Evolutionary conservation across 2,888 invertebrate genomes (phyloP).

Genomic region (Drepanosiphum platanoidis): DNA sequence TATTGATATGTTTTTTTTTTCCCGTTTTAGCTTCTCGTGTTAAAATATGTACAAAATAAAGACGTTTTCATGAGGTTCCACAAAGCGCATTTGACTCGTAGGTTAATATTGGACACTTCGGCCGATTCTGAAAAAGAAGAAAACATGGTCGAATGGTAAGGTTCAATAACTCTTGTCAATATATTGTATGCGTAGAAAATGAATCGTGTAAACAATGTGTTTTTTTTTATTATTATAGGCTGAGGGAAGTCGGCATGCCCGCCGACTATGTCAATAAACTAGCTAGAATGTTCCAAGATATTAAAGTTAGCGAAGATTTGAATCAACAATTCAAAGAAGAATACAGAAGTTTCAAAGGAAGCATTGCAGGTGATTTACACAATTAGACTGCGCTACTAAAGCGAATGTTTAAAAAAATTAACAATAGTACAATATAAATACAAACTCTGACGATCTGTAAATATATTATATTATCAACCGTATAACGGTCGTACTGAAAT

Average conservation of each 20-base stretch:
- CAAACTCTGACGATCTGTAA: no score
- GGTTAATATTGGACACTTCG: slow-evolving; percentile 95
- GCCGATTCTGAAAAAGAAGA: slow-evolving; percentile 99
- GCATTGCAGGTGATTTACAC: slow-evolving; percentile 69
- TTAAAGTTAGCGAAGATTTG: slow-evolving; percentile 96
- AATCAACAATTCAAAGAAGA: slow-evolving; percentile 88
- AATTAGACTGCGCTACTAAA: no score
- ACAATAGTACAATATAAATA: no score
- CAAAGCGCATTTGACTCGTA: slow-evolving; percentile 95
- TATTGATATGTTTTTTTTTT: slow-evolving; percentile 54
- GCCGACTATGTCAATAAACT: slow-evolving; percentile 99
- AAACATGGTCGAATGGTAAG: slow-evolving; percentile 96
- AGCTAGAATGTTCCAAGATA: slow-evolving; percentile 97
- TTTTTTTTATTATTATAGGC: slow-evolving; percentile 65
- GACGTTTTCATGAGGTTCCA: slow-evolving; percentile 99
- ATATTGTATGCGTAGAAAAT: background rate
- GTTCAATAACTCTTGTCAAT: background rate
- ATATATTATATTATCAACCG: no score
- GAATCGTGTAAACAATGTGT: slow-evolving; percentile 23
- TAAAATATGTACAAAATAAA: slow-evolving; percentile 99
- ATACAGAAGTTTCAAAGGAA: slow-evolving; percentile 77
- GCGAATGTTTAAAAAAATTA: no score
- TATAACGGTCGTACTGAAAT: no score
- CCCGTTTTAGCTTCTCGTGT: slow-evolving; percentile 80
- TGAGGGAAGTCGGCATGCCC: slow-evolving; percentile 98